These are phyloP conservation scores for Oplegnathus fasciatus DNA, from an alignment of 2,113 vertebrate genomes.

Conservation along the genomic window DNA sequence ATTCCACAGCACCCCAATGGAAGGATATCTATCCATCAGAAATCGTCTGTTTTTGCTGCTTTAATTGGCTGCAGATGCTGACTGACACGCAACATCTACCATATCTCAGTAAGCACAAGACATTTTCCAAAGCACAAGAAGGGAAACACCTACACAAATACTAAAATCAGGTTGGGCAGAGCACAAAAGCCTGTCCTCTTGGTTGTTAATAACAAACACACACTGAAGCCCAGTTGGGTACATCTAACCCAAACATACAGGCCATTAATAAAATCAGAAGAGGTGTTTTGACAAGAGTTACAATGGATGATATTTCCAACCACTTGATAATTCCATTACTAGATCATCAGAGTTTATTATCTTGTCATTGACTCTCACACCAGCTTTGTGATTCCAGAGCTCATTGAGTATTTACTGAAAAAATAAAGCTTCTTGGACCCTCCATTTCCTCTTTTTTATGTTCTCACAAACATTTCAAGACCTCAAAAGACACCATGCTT, in stretches of 20 bases:
- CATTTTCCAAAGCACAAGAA: conserved; percentile 26
- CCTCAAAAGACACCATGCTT: background rate
- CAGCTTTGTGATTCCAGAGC: background rate
- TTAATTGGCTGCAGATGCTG: conserved; percentile 55
- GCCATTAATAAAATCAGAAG: background rate
- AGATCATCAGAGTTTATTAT: background rate
- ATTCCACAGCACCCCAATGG: conserved; percentile 27
- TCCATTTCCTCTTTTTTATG: background rate
- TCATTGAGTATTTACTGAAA: conserved; percentile 23
- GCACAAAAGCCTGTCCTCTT: background rate
- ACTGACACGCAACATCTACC: conserved; percentile 10
- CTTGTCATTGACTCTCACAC: conserved; percentile 4
- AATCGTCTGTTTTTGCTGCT: background rate
- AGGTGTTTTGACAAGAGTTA: conserved; percentile 29
- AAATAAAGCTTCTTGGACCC: conserved; percentile 23
- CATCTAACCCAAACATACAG: conserved; percentile 16
- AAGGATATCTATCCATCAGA: conserved; percentile 11
- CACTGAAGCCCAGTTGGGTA: background rate
- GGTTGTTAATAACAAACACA: background rate
- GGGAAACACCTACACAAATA: conserved; percentile 39
- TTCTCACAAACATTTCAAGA: background rate
- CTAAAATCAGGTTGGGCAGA: conserved; percentile 22
- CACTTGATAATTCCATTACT: background rate
- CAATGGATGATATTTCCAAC: conserved; percentile 22
- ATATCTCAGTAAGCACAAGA: background rate